These are phyloP conservation scores for Cosmopolites sordidus DNA, from an alignment of 2,888 invertebrate species.

Conservation along the genomic window DNA sequence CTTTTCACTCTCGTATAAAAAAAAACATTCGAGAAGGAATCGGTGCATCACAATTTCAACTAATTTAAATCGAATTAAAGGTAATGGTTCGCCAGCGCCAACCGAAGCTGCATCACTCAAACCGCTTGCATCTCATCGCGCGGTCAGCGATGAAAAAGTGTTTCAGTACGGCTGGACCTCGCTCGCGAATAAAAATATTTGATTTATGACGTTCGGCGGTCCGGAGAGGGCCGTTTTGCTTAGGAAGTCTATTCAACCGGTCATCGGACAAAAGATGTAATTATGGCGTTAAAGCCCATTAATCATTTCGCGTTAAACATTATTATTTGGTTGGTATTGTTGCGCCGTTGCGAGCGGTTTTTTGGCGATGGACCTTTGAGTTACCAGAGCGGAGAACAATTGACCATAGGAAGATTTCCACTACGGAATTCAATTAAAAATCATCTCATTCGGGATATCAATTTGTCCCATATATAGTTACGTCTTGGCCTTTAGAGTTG, in stretches of 20 bases:
- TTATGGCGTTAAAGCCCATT: constrained; percentile 1
- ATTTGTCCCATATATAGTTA: no score
- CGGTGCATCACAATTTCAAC: neutral
- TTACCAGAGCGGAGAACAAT: neutral
- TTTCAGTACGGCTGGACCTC: neutral
- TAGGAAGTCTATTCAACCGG: constrained; percentile 1
- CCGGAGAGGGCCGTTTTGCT: constrained; percentile 1
- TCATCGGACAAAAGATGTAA: constrained; percentile 1
- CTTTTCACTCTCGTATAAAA: no score
- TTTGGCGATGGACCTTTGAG: neutral
- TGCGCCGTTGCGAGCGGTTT: neutral
- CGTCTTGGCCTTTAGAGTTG: no score
- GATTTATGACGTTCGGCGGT: neutral
- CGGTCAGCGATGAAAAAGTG: neutral
- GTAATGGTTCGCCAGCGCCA: neutral
- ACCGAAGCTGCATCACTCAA: neutral
- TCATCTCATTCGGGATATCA: no score
- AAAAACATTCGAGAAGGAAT: no score
- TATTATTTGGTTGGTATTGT: neutral
- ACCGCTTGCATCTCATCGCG: neutral
- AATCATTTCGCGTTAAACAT: constrained; percentile 1
- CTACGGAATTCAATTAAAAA: no score
- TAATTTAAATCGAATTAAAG: constrained; percentile 1
- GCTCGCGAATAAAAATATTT: neutral
- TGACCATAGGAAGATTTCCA: neutral